Evolutionary conservation across 2,113 vertebrate species (phyloP), one percentile per base, ranked within the genome.

Genomic region (Corythaixoides concolor): DNA sequence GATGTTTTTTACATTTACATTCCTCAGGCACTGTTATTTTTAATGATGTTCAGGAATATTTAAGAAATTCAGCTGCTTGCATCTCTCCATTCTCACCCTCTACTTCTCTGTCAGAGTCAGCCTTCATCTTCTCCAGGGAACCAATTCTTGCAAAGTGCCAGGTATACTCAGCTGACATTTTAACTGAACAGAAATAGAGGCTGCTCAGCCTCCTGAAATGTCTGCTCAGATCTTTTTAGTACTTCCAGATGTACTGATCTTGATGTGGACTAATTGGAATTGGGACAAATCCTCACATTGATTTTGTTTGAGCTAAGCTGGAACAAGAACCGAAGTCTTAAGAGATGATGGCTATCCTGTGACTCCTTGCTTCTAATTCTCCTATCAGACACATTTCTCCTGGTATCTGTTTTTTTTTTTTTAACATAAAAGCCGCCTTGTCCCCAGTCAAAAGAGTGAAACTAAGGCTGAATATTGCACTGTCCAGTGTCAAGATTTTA

Each of bases 171-270:
- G 50, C 28, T 94, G 88, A 85, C 85, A 62, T 95, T 95, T 85
- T 85, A 95, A 79, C 87, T 55, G 90, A 93, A 68, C n/a, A 94
- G 84, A 87, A 96, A 90, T 27, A 88, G 43, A 45, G 79, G 47
- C 52, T 84, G 56, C 49, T 84, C 56, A 84, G 33, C 21, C 75
- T 94, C 83, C 30, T 90, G 75, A 92, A 93, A 91, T 91, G 90
- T 43, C 75, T 58, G 10, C 67, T 91, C 52, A 67, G 52, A 77
- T 37, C 68, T 78, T 95, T 77, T 63, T 41, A 78, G 68, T 47
- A 56, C 52, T 84, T 93, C 66, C 79, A 95, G n/a, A 41, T 93
- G 27, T 39, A 81, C 56, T 70, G 82, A 64, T 73, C 39, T 72
- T 4, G 16, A 89, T 58, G 67, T 60, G 64, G 56, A 55, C 64